phyloP scores from a whole-genome alignment of 2,797 vertebrate species.

The Corythornis leucogaster region DNA sequence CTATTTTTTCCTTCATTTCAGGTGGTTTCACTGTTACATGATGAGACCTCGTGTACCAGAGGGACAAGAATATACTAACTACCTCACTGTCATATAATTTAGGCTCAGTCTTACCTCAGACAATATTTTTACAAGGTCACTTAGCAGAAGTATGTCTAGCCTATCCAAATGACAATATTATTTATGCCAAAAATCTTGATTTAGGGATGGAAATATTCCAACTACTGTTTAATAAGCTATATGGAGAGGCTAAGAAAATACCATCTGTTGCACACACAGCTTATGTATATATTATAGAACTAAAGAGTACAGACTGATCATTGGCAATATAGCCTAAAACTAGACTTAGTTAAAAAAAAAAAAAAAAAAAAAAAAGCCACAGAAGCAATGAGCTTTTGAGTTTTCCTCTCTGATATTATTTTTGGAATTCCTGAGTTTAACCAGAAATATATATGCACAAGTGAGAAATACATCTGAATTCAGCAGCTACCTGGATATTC shows the following conservation, averaged over 20 bases:
- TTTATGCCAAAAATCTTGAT: slow-evolving; percentile 82
- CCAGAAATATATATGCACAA: slow-evolving; percentile 80
- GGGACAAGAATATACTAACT: slow-evolving; percentile 75
- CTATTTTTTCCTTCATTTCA: slow-evolving; percentile 54
- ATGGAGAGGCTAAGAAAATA: slow-evolving; percentile 81
- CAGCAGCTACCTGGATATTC: slow-evolving; percentile 73
- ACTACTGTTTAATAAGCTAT: slow-evolving; percentile 79
- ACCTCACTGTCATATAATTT: slow-evolving; percentile 80
- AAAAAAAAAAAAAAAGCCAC: slow-evolving; percentile 53
- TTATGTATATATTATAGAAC: slow-evolving; percentile 76
- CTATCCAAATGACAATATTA: slow-evolving; percentile 83
- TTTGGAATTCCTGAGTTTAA: slow-evolving; percentile 75
- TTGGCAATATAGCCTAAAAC: slow-evolving; percentile 70
- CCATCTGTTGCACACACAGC: slow-evolving; percentile 77
- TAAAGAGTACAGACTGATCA: slow-evolving; percentile 76
- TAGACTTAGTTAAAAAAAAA: slow-evolving; percentile 53
- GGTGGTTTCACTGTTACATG: slow-evolving; percentile 68
- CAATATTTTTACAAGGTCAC: slow-evolving; percentile 84
- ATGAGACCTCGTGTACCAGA: slow-evolving; percentile 69
- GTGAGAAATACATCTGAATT: slow-evolving; percentile 74
- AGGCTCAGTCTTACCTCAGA: slow-evolving; percentile 80
- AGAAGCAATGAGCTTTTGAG: slow-evolving; percentile 78
- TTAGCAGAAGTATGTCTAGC: slow-evolving; percentile 81
- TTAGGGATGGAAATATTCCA: slow-evolving; percentile 78
- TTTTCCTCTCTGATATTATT: slow-evolving; percentile 79